Evolutionary conservation across 2,888 invertebrate genomes (phyloP).

Genomic region (Hipparchia sbordonii): DNA sequence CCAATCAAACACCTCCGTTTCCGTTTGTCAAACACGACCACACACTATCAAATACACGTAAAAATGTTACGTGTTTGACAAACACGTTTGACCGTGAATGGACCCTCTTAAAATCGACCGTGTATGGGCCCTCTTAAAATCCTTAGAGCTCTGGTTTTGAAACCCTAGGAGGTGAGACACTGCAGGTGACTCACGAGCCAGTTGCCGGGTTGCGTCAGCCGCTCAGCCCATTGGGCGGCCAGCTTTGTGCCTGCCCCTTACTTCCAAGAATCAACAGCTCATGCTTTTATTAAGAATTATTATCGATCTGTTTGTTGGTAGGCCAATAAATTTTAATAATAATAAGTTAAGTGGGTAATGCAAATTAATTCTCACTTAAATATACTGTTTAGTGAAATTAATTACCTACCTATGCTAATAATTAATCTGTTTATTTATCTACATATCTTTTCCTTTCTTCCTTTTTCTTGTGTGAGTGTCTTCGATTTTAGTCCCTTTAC

Average conservation of each 20-base stretch:
- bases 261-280: slow-evolving; percentile 54
- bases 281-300: slow-evolving; percentile 35
- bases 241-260: slow-evolving; percentile 35
- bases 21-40: no score
- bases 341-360: not conserved
- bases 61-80: no score
- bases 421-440: no score
- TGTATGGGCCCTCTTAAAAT: not conserved
- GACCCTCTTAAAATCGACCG: no score
- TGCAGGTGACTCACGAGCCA: slow-evolving; percentile 23
- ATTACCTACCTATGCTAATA: not conserved
- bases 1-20: no score
- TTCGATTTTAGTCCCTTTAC: no score
- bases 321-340: slow-evolving; percentile 3
- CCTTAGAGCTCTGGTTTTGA: not conserved
- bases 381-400: not conserved
- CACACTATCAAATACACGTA: no score
- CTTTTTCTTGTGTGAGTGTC: no score
- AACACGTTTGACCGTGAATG: no score
- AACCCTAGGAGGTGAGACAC: slow-evolving; percentile 6
- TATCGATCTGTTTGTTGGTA: slow-evolving; percentile 24
- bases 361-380: not conserved
- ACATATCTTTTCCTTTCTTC: no score
- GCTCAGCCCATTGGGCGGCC: slow-evolving; percentile 30
- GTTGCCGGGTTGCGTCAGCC: slow-evolving; percentile 48